Conservation (phyloP, 2,888 invertebrate genomes). For the Pycnomerus fuliginosus region DNA sequence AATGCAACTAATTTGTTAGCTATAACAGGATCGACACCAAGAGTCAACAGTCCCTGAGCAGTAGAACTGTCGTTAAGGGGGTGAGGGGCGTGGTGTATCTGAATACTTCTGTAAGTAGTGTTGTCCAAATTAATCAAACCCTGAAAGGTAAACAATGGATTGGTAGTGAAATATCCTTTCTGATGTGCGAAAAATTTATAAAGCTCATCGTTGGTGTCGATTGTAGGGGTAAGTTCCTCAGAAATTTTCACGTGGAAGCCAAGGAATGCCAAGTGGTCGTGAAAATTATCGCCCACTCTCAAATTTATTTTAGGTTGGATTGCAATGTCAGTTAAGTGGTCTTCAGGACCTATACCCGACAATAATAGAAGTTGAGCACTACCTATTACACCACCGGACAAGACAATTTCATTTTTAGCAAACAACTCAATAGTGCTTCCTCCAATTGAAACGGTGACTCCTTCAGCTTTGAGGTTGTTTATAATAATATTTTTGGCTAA, state of each 20-base stretch:
- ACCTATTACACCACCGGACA: slow-evolving; percentile 67
- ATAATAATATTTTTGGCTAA: slow-evolving; percentile 59
- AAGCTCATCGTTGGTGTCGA: slow-evolving; percentile 37
- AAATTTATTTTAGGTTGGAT: slow-evolving; percentile 53
- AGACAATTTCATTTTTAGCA: slow-evolving; percentile 62
- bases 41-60: too few species aligned
- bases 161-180: slow-evolving; percentile 54
- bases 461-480: slow-evolving; percentile 52
- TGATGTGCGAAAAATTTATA: slow-evolving; percentile 55
- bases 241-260: slow-evolving; percentile 35
- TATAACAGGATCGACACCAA: too few species aligned
- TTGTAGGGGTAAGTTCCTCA: slow-evolving; percentile 10
- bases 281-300: slow-evolving; percentile 59
- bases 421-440: slow-evolving; percentile 34
- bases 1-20: slow-evolving; percentile 25
- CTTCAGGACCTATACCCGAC: slow-evolving; percentile 63
- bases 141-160: too few species aligned
- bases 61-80: slow-evolving; percentile 42
- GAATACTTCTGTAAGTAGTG: slow-evolving; percentile 55
- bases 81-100: slow-evolving; percentile 39
- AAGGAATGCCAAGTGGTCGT: slow-evolving; percentile 56
- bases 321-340: slow-evolving; percentile 53
- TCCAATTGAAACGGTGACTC: slow-evolving; percentile 50
- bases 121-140: slow-evolving; percentile 55
- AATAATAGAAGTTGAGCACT: slow-evolving; percentile 69